Conservation (phyloP, 2,113 vertebrate species). For the Glaucomys volans region DNA sequence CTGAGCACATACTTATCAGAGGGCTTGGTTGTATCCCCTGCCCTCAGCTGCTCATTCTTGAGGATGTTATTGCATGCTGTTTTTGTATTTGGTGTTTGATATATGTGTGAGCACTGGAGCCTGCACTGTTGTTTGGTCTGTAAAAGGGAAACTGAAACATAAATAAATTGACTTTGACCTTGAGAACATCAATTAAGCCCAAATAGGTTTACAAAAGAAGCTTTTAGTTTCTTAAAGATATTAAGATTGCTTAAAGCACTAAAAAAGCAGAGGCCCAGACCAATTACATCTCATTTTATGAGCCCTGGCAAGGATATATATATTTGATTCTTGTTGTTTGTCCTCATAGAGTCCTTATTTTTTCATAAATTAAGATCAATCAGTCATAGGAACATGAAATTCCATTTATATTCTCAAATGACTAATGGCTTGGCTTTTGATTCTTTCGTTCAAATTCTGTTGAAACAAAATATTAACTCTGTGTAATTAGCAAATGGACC, state of each 20-base stretch:
- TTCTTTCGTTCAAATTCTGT: slow-evolving; percentile 71
- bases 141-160: slow-evolving; percentile 70
- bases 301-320: slow-evolving; percentile 61
- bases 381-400: slow-evolving; percentile 80
- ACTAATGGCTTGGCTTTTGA: slow-evolving; percentile 77
- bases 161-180: slow-evolving; percentile 81
- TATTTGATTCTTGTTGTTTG: slow-evolving; percentile 82
- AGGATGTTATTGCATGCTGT: neutral
- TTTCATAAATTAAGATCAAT: slow-evolving; percentile 81
- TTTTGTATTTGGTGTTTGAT: slow-evolving; percentile 47
- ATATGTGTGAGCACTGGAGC: slow-evolving; percentile 57
- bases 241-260: slow-evolving; percentile 73
- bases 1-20: neutral
- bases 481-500: slow-evolving; percentile 70
- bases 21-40: neutral
- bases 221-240: slow-evolving; percentile 81
- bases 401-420: slow-evolving; percentile 80
- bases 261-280: slow-evolving; percentile 71
- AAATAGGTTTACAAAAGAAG: slow-evolving; percentile 76
- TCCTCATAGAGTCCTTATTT: slow-evolving; percentile 70
- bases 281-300: slow-evolving; percentile 77
- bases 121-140: slow-evolving; percentile 56
- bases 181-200: slow-evolving; percentile 73
- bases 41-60: neutral
- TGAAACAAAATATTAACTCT: slow-evolving; percentile 67